Evolutionary conservation across 2,888 invertebrate species (phyloP).

Genomic region (Argynnis bischoffii): DNA sequence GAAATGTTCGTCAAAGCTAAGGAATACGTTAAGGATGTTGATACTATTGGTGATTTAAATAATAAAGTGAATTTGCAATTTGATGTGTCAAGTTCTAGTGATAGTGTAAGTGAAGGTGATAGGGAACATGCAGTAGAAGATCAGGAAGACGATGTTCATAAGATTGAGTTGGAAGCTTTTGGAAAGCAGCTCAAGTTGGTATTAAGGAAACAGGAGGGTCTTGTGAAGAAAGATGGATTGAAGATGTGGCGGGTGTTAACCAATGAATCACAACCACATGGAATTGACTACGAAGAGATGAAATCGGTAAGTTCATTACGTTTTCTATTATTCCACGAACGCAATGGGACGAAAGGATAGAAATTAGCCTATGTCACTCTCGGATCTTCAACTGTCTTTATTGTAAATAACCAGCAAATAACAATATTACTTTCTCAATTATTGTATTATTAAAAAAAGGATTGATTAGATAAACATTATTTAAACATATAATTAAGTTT

Average conservation of each 20-base stretch:
- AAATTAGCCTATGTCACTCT: too few relatives aligned
- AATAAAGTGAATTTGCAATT: constrained; percentile 72
- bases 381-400: too few relatives aligned
- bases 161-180: constrained; percentile 90
- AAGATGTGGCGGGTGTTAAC: constrained; percentile 91
- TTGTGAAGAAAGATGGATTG: constrained; percentile 88
- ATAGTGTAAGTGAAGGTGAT: constrained; percentile 53
- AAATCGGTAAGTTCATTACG: constrained; percentile 83
- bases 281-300: constrained; percentile 90
- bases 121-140: constrained; percentile 61
- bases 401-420: too few relatives aligned
- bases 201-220: constrained; percentile 88
- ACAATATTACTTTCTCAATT: too few relatives aligned
- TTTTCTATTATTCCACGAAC: not conserved
- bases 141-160: constrained; percentile 80
- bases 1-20: constrained; percentile 72
- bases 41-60: constrained; percentile 71
- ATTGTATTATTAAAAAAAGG: too few relatives aligned
- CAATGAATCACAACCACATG: constrained; percentile 89
- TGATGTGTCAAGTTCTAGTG: constrained; percentile 67
- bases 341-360: too few relatives aligned
- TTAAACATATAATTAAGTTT: too few relatives aligned
- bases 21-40: constrained; percentile 67
- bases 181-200: constrained; percentile 89
- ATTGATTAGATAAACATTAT: too few relatives aligned